These are phyloP conservation scores for Tympanoctomys barrerae DNA, from an alignment of 2,797 vertebrate species.

Conservation along the genomic window DNA sequence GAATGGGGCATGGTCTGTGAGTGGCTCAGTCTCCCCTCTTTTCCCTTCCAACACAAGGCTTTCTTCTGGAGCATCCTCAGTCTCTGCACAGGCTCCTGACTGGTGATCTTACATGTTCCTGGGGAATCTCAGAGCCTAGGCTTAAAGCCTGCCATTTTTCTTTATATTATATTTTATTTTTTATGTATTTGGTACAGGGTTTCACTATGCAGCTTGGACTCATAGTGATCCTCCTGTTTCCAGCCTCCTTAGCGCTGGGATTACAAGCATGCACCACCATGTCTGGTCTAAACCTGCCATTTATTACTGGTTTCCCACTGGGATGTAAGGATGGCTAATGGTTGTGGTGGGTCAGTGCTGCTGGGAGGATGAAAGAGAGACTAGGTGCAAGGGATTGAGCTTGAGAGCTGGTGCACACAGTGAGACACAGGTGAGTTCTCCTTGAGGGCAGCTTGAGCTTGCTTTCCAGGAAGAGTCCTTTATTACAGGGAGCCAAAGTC, in stretches of 20 bases:
- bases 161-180: too few relatives aligned
- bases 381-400: not conserved
- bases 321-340: not conserved
- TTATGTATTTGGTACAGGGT: too few relatives aligned
- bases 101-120: not conserved
- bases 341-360: not conserved
- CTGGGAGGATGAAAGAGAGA: not conserved
- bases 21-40: not conserved
- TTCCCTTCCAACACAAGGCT: not conserved
- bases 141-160: not conserved
- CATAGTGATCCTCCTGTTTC: too few relatives aligned
- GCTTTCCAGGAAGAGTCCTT: not conserved
- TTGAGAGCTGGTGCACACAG: not conserved
- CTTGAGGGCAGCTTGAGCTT: not conserved
- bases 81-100: not conserved
- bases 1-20: not conserved
- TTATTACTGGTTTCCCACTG: slow-evolving; percentile 23
- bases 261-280: too few relatives aligned
- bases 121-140: not conserved
- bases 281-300: not conserved
- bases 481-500: not conserved
- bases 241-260: too few relatives aligned
- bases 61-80: not conserved
- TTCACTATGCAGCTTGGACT: too few relatives aligned
- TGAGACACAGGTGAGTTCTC: not conserved